Base-by-base conservation (phyloP, 2,113 vertebrate species). In the Seriola rivoliana region DNA sequence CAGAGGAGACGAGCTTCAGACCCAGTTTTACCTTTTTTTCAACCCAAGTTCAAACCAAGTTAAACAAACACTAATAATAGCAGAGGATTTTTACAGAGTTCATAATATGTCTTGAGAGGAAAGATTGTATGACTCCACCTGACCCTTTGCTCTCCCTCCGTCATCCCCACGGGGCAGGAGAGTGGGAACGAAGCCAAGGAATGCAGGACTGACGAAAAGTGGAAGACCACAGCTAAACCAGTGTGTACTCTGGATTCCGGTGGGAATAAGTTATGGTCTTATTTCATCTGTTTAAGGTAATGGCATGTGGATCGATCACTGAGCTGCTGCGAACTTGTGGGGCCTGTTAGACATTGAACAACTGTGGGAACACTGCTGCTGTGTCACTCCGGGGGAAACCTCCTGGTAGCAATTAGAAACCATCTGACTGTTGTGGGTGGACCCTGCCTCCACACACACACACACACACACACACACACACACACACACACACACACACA, bases 321-420 rank as follows among this genome's bases (percentile, higher is more conserved):
- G 8, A 25, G 52, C 23, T 50, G 17, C 63, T 44, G 32, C 34
- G 38, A 59, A 58, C 48, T 50, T 66, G 2, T 64, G 46, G 5
- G 50, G 42, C 21, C 5, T 25, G 8, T 60, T 59, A 21, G 1
- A 70, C 2, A 40, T 1, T 75, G 44, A 76, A 58, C 2, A 66
- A 71, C 25, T 46, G 29, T 86, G 83, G 63, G 81, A 71, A 81
- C 62, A 62, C 21, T 46, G 54, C 59, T 44, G 32, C 44, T 38
- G 54, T 36, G 25, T 83, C 68, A 78, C 66, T 38, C 36, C 36
- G 11, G 14, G 11, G 19, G 34, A 78, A 88, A 80, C 32, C 40
- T 58, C 44, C 86, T 81, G 60, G 65, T 63, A 50, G n/a, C 25
- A 75, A 9, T 54, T 84, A 48, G 17, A 66, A 67, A 71, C 64